Evolutionary conservation across 2,888 invertebrate genomes (phyloP), one percentile per base, ranked within the genome.

Genomic region (Euzophera pinguis): DNA sequence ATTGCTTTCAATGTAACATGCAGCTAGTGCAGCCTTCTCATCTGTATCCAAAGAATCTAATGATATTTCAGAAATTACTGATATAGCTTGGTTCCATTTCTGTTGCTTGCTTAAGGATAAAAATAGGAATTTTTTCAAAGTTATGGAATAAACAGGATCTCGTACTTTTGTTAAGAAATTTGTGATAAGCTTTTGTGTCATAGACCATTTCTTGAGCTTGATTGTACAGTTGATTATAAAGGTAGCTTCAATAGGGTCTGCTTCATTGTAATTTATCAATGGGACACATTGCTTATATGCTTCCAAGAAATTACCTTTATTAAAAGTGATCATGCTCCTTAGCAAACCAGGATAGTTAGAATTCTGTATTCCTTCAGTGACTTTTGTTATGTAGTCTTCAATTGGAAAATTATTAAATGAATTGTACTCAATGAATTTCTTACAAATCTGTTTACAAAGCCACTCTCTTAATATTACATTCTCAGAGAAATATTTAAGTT

Each of bases 261-360:
- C 73, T 59, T 83, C 78, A 49, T 83, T 75, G 54, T 84, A 88
- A 62, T 88, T 84, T 37, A 90, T 64, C 42, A 87, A 63, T 47
- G 84, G 84, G n/a, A 87, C 77, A 81, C 83, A 87, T 60, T 74
- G 72, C 64, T 84, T 88, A 56, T 87, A 90, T 29, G 94, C 92
- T 56, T 92, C 90, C 14, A 92, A 67, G 62, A 91, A 91, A 53
- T 92, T 82, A 16, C 90, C 79, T 45, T 88, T 80, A 13, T 91
- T 78, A 73, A 84, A 92, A 13, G 82, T 73, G 52, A 92, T 71
- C 55, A 94, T 91, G 34, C 92, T 92, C 78, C 91, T 91, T 1
- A 94, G 91, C 41, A 95, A 82, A 29, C 91, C 75, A 1, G 92
- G 94, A 67, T 92, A 89, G 63, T 92, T 91, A 0, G 94, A 94